A percentile compares a stretch with the other conserved stretches of the same genome.
phyloP scores from a whole-genome alignment of 2,113 vertebrate genomes.

The Eidolon helvum region DNA sequence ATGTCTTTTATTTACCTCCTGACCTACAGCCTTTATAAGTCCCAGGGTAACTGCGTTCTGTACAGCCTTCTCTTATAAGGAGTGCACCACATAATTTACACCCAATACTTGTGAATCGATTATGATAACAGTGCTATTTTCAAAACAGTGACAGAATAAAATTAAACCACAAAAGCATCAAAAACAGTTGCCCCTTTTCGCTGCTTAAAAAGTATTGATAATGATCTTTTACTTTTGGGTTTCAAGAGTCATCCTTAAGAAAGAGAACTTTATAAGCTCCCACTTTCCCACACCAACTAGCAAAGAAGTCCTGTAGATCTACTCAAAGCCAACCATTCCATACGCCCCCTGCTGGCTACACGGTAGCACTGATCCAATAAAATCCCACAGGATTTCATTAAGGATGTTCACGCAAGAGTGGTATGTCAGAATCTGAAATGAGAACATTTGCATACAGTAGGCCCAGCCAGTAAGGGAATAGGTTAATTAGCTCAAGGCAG shows the following conservation, averaged over 20 bases:
- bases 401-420: neutral
- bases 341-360: conserved; percentile 65
- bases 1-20: neutral
- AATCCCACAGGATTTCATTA: conserved; percentile 47
- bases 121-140: neutral
- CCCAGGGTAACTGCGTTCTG: neutral
- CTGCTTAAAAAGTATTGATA: neutral
- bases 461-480: conserved; percentile 61
- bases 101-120: neutral
- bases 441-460: conserved; percentile 72
- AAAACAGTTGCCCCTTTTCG: neutral
- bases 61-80: neutral
- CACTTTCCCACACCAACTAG: neutral
- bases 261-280: neutral
- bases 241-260: conserved; percentile 1
- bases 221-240: conserved; percentile 1
- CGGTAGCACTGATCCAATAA: neutral
- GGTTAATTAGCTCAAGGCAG: conserved; percentile 73
- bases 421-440: conserved; percentile 62
- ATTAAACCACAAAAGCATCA: neutral
- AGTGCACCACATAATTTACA: neutral
- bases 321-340: neutral
- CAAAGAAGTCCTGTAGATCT: neutral
- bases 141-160: conserved; percentile 11
- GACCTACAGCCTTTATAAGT: neutral